Conservation (phyloP, 2,797 vertebrate genomes). For the Poecilia velifera region DNA sequence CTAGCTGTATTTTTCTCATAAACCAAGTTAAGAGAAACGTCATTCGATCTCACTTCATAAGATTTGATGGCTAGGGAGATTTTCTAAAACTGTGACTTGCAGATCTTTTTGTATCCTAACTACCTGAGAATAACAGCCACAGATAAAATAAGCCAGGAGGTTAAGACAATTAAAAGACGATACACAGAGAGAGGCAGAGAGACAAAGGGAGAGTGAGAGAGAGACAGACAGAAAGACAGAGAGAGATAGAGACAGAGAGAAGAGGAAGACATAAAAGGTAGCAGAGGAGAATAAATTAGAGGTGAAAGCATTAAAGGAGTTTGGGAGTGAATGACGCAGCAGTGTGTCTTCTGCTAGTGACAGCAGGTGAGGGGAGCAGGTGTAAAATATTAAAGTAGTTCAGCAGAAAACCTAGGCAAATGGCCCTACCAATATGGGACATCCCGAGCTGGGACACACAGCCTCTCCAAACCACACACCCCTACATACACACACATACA, state of each 20-base stretch:
- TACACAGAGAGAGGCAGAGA: neutral
- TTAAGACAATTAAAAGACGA: slow-evolving; percentile 23
- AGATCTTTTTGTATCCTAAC: slow-evolving; percentile 37
- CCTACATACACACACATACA: slow-evolving; percentile 15
- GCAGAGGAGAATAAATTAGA: slow-evolving; percentile 19
- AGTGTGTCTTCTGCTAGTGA: slow-evolving; percentile 58
- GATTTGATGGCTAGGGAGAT: slow-evolving; percentile 52
- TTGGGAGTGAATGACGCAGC: slow-evolving; percentile 58
- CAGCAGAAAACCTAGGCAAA: slow-evolving; percentile 65
- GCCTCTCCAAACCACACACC: neutral
- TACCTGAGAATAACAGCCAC: slow-evolving; percentile 37
- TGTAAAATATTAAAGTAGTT: slow-evolving; percentile 74
- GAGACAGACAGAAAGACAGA: slow-evolving; percentile 15
- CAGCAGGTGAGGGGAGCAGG: slow-evolving; percentile 71
- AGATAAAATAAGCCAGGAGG: slow-evolving; percentile 11
- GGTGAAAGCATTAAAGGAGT: slow-evolving; percentile 39
- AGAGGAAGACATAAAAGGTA: slow-evolving; percentile 19
- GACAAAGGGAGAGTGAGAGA: slow-evolving; percentile 3
- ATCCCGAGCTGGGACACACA: slow-evolving; percentile 53
- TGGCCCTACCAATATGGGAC: slow-evolving; percentile 71
- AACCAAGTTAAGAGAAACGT: slow-evolving; percentile 36
- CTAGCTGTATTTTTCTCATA: slow-evolving; percentile 19
- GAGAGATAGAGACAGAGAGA: slow-evolving; percentile 3
- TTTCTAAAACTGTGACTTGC: slow-evolving; percentile 50
- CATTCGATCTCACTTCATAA: slow-evolving; percentile 43